Conservation (phyloP, 2,888 invertebrate species). For the Amorpha juglandis region DNA sequence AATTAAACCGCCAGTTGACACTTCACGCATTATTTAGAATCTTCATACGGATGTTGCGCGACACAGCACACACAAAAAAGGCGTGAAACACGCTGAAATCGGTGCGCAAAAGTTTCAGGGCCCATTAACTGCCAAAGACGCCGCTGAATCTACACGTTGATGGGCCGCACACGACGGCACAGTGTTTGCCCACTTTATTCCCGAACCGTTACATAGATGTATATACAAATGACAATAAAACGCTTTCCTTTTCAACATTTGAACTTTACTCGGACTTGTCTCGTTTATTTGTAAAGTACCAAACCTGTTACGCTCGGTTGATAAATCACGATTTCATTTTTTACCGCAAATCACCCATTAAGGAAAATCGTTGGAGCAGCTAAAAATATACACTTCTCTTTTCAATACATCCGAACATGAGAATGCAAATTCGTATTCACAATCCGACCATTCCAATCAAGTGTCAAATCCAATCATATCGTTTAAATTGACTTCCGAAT, state of each 20-base stretch:
- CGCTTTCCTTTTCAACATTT: constrained; percentile 16
- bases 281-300: constrained; percentile 7
- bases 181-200: constrained; percentile 30
- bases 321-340: constrained; percentile 2
- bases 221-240: constrained; percentile 25
- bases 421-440: background rate
- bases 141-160: constrained; percentile 71
- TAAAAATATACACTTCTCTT: background rate
- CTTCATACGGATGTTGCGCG: constrained; percentile 58
- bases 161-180: constrained; percentile 75
- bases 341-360: constrained; percentile 1
- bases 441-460: background rate
- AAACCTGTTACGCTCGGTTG: constrained; percentile 3
- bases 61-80: constrained; percentile 64
- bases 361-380: constrained; percentile 7
- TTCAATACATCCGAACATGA: background rate
- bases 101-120: constrained; percentile 72
- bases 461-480: background rate
- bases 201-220: constrained; percentile 29
- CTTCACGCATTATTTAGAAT: constrained; percentile 71
- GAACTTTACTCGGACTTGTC: background rate
- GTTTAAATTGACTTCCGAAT: background rate
- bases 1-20: constrained; percentile 73
- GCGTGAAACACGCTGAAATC: constrained; percentile 79
- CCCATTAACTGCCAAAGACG: constrained; percentile 71